Evolutionary conservation across 2,797 vertebrate genomes (phyloP).

Genomic region (Sebastes steindachneri): DNA sequence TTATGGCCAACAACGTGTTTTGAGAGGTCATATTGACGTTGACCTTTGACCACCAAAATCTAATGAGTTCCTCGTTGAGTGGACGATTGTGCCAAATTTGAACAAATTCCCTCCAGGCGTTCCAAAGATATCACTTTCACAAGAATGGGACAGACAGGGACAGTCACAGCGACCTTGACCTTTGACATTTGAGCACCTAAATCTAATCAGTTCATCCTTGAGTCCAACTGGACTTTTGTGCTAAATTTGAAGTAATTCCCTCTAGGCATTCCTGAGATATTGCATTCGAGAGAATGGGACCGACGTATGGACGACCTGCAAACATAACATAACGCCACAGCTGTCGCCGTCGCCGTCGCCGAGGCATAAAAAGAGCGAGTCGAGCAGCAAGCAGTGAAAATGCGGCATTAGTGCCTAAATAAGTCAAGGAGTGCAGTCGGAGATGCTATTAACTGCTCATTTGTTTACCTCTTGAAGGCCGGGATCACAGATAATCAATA

Average conservation of each 20-base stretch:
- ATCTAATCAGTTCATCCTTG: not conserved
- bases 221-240: not conserved
- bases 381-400: not conserved
- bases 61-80: too few relatives aligned
- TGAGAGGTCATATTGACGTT: too few relatives aligned
- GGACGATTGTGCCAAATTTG: too few relatives aligned
- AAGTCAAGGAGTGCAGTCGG: constrained; percentile 9
- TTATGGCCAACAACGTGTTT: too few relatives aligned
- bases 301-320: not conserved
- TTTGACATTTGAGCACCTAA: not conserved
- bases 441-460: constrained; percentile 39
- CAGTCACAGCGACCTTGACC: not conserved
- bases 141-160: not conserved
- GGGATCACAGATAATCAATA: constrained; percentile 52
- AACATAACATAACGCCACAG: not conserved
- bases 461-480: constrained; percentile 56
- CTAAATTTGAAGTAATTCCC: not conserved
- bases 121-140: too few relatives aligned
- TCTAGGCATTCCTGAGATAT: not conserved
- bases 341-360: not conserved
- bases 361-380: not conserved
- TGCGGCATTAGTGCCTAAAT: constrained; percentile 2
- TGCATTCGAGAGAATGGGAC: not conserved
- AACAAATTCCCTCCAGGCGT: too few relatives aligned
- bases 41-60: too few relatives aligned